Evolutionary conservation across 1,140 invertebrate species (phyloP).

Genomic region (Drosophila tani): DNA sequence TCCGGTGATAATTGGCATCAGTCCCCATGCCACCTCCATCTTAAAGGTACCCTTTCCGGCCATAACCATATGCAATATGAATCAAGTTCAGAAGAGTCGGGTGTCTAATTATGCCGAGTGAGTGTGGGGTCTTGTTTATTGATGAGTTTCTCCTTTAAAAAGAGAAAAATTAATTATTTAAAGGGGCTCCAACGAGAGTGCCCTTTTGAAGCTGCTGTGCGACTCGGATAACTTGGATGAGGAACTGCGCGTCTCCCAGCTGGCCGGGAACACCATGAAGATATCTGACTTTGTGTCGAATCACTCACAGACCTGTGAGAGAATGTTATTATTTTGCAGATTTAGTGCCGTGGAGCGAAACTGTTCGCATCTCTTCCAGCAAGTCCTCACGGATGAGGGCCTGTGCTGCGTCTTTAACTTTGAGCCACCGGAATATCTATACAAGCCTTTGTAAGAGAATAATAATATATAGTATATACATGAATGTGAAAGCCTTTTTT

Average conservation of each 20-base stretch:
- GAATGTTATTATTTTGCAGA: slow-evolving; percentile 88
- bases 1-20: slow-evolving; percentile 90
- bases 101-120: slow-evolving; percentile 65
- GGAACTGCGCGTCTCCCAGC: background rate
- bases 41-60: slow-evolving; percentile 91
- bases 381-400: slow-evolving; percentile 91
- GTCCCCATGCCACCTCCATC: slow-evolving; percentile 88
- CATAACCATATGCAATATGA: slow-evolving; percentile 93
- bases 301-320: slow-evolving; percentile 88
- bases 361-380: slow-evolving; percentile 90
- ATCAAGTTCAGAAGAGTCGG: slow-evolving; percentile 88
- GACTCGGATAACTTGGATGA: slow-evolving; percentile 26
- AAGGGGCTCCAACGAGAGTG: slow-evolving; percentile 56
- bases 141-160: background rate
- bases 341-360: slow-evolving; percentile 87
- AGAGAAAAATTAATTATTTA: background rate
- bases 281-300: slow-evolving; percentile 62
- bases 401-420: slow-evolving; percentile 93
- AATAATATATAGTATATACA: no score
- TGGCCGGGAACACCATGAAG: slow-evolving; percentile 40
- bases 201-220: slow-evolving; percentile 58
- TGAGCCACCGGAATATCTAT: slow-evolving; percentile 88
- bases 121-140: slow-evolving; percentile 1
- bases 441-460: slow-evolving; percentile 85
- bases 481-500: no score